A percentile compares a stretch with the other conserved stretches of the same genome.
phyloP scores from a whole-genome alignment of 2,797 vertebrate genomes.

The Streptopelia turtur region DNA sequence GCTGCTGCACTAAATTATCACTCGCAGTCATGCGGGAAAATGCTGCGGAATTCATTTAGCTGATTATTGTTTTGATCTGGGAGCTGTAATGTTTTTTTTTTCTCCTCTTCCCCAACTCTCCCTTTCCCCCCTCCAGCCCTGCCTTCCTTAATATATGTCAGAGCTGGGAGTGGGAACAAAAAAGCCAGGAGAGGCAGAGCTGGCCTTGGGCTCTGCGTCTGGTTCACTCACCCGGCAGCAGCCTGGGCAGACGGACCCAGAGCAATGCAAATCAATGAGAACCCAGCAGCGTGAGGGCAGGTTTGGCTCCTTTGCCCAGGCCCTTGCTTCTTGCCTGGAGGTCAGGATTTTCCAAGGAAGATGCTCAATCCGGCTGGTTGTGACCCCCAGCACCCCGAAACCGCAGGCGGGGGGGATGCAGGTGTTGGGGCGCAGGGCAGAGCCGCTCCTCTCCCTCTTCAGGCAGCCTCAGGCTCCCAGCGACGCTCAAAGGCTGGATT shows the following conservation, averaged over 20 bases:
- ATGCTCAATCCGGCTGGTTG: neutral
- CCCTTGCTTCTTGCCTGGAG: neutral
- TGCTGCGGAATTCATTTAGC: conserved; percentile 88
- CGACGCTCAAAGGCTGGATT: neutral
- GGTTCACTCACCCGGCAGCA: neutral
- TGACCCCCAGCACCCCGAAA: neutral
- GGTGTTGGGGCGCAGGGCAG: neutral
- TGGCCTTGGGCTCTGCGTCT: neutral
- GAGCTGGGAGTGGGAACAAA: conserved; percentile 45
- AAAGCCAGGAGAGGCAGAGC: neutral
- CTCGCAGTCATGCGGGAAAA: conserved; percentile 90
- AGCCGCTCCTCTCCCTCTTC: accelerated
- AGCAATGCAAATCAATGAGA: neutral
- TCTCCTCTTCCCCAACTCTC: neutral
- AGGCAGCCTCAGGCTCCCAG: neutral
- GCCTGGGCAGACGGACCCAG: neutral
- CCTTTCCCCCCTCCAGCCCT: neutral
- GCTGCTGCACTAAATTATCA: conserved; percentile 87
- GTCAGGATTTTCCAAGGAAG: neutral
- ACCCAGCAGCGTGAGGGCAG: neutral
- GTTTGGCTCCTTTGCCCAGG: neutral
- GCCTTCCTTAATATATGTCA: conserved; percentile 13
- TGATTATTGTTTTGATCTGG: conserved; percentile 82
- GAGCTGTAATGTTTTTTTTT: conserved; percentile 53
- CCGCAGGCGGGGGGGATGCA: accelerated